Percentiles rank a stretch among this genome's conserved stretches.
Conservation (phyloP, 2,797 vertebrate species). For the Esox lucius region DNA sequence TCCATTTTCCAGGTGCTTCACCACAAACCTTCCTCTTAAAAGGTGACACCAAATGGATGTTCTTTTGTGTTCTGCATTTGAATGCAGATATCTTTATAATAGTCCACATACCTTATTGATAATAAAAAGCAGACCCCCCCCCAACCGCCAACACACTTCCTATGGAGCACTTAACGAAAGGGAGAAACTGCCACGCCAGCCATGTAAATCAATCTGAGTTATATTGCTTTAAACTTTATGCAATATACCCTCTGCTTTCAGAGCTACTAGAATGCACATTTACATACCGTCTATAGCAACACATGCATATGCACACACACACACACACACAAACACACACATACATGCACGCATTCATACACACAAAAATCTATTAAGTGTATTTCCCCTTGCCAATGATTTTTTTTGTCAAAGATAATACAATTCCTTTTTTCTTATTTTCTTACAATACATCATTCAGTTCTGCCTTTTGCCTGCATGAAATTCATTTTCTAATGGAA, state of each 20-base stretch:
- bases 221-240: constrained; percentile 80
- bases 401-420: constrained; percentile 94
- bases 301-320: constrained; percentile 39
- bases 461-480: constrained; percentile 99
- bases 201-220: constrained; percentile 81
- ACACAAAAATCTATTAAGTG: constrained; percentile 82
- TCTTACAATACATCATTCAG: constrained; percentile 99
- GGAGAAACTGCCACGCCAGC: constrained; percentile 54
- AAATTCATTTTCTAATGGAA: constrained; percentile 99
- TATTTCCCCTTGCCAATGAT: constrained; percentile 90
- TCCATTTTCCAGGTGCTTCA: constrained; percentile 26
- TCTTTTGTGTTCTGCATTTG: constrained; percentile 39
- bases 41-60: constrained; percentile 58
- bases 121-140: constrained; percentile 55
- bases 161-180: constrained; percentile 69
- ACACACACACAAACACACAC: constrained; percentile 33
- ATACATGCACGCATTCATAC: constrained; percentile 44
- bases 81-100: constrained; percentile 52
- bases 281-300: constrained; percentile 69
- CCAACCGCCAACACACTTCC: constrained; percentile 41
- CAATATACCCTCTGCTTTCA: constrained; percentile 77
- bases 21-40: constrained; percentile 47
- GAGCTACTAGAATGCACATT: constrained; percentile 76
- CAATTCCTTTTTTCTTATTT: constrained; percentile 99
- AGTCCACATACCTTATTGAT: constrained; percentile 53